These are phyloP conservation scores for Alfaro cultratus DNA, from an alignment of 2,797 vertebrate genomes.

Conservation along the genomic window DNA sequence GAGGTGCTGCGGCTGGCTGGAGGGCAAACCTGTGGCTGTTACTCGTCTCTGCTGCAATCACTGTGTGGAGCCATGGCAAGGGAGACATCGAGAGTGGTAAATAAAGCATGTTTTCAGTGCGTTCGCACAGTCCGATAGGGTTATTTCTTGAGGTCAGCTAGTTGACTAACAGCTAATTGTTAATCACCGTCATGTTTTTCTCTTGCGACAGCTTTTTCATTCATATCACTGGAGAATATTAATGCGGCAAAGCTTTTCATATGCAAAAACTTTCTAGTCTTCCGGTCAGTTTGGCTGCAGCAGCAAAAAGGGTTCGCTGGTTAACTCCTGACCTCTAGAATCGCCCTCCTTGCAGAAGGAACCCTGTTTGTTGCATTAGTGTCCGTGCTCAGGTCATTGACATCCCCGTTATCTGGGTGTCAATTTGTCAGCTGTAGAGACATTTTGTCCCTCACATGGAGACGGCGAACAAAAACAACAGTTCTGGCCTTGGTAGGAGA, in stretches of 20 bases:
- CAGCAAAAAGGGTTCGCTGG: not conserved
- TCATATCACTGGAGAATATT: not conserved
- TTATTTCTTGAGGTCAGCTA: slow-evolving; percentile 4
- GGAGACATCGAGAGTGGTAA: slow-evolving; percentile 73
- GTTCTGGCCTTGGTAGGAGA: slow-evolving; percentile 67
- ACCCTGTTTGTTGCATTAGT: slow-evolving; percentile 12
- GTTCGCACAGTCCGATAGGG: not conserved
- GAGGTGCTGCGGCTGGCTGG: not conserved
- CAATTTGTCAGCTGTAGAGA: slow-evolving; percentile 59
- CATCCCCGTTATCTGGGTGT: slow-evolving; percentile 61
- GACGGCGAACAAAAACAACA: slow-evolving; percentile 66
- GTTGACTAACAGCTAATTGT: not conserved
- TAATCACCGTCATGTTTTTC: not conserved
- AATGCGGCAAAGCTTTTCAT: not conserved
- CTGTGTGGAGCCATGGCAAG: slow-evolving; percentile 58
- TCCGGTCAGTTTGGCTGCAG: not conserved
- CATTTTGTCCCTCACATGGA: slow-evolving; percentile 69
- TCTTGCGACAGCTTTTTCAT: not conserved
- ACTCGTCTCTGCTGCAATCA: not conserved
- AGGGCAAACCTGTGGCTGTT: not conserved
- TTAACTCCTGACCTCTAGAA: not conserved
- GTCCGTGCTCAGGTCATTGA: slow-evolving; percentile 67
- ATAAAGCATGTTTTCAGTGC: not conserved
- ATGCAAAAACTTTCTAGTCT: not conserved
- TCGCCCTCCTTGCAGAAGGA: not conserved